Percentiles rank a stretch among this genome's conserved stretches.
phyloP scores from a whole-genome alignment of 2,797 vertebrate genomes.

The Poliocrania exsul region DNA sequence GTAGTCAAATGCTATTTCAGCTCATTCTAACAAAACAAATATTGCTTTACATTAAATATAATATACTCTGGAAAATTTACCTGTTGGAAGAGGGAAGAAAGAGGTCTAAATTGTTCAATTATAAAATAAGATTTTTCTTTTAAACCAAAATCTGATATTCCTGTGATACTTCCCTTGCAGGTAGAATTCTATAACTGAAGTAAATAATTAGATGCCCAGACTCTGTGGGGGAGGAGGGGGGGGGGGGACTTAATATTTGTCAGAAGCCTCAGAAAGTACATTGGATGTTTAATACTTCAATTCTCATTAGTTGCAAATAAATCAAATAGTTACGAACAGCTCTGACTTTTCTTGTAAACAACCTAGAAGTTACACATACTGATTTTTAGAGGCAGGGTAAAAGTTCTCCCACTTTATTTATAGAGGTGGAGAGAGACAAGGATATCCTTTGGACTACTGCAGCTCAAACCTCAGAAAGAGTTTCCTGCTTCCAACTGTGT shows the following conservation, averaged over 20 bases:
- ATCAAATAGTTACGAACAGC: not conserved
- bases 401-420: constrained; percentile 69
- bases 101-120: not conserved
- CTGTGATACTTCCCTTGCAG: not conserved
- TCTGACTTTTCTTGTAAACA: not conserved
- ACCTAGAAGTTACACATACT: not conserved
- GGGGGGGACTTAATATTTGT: not conserved
- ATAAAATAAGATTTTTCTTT: not conserved
- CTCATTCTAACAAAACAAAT: not conserved
- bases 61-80: not conserved
- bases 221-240: too few species aligned
- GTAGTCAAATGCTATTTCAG: not conserved
- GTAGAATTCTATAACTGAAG: not conserved
- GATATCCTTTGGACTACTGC: constrained; percentile 73
- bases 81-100: not conserved
- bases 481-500: constrained; percentile 73
- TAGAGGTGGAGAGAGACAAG: constrained; percentile 73
- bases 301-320: not conserved
- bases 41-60: not conserved
- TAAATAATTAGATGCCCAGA: not conserved
- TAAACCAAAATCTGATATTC: not conserved
- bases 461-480: constrained; percentile 54
- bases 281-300: not conserved
- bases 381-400: constrained; percentile 39
- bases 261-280: not conserved